Evolutionary conservation across 2,797 vertebrate genomes (phyloP).

Genomic region (Acipenser transmontanus): DNA sequence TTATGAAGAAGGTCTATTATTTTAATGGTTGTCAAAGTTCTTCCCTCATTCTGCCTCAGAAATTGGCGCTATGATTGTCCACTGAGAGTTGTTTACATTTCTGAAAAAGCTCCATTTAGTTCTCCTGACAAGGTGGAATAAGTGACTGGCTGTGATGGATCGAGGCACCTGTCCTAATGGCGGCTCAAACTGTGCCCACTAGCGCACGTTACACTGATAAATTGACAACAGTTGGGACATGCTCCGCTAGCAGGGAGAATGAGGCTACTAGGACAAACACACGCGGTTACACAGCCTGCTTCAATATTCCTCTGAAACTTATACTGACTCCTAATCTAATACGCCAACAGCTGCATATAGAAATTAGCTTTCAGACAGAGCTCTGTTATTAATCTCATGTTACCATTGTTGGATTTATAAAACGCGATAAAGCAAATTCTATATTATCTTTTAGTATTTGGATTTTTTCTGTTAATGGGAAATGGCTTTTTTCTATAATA

Average conservation of each 20-base stretch:
- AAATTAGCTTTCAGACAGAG: slow-evolving; percentile 49
- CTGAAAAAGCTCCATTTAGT: slow-evolving; percentile 97
- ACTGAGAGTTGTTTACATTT: slow-evolving; percentile 98
- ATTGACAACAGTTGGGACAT: slow-evolving; percentile 99
- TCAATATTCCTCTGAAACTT: slow-evolving; percentile 67
- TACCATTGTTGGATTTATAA: not conserved
- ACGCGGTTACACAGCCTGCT: slow-evolving; percentile 66
- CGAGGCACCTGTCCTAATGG: slow-evolving; percentile 98
- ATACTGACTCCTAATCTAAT: slow-evolving; percentile 60
- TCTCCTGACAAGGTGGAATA: slow-evolving; percentile 94
- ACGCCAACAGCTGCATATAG: slow-evolving; percentile 68
- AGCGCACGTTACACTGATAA: slow-evolving; percentile 99
- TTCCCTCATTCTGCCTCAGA: slow-evolving; percentile 68
- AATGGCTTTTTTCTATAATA: no score
- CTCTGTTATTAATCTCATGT: slow-evolving; percentile 6
- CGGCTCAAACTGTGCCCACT: slow-evolving; percentile 99
- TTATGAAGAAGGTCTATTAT: slow-evolving; percentile 13
- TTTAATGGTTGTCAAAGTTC: slow-evolving; percentile 60
- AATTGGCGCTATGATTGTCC: slow-evolving; percentile 84
- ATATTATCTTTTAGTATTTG: slow-evolving; percentile 5
- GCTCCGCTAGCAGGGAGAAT: slow-evolving; percentile 90
- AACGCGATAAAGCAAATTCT: not conserved
- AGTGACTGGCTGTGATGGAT: slow-evolving; percentile 98
- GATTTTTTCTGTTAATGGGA: no score
- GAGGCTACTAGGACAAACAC: slow-evolving; percentile 87